phyloP scores from a whole-genome alignment of 2,797 vertebrate species.

The Parambassis ranga region DNA sequence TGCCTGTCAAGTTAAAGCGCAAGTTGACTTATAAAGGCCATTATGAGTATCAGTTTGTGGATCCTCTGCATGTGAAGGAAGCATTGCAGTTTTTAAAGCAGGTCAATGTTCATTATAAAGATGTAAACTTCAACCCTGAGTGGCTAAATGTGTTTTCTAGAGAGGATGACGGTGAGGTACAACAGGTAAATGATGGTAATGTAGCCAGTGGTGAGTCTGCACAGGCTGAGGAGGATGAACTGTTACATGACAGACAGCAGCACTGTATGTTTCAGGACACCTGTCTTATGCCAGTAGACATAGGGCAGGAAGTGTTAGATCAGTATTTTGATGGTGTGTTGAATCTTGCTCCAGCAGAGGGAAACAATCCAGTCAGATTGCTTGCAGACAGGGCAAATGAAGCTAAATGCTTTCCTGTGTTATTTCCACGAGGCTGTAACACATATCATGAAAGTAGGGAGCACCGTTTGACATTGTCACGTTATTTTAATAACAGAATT shows the following conservation, averaged over 20 bases:
- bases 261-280: not conserved
- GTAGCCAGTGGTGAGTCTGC: too few relatives aligned
- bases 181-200: too few relatives aligned
- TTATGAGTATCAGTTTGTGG: not conserved
- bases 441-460: not conserved
- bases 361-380: not conserved
- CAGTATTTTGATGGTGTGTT: not conserved
- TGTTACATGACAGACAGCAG: not conserved
- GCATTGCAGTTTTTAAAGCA: not conserved
- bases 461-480: not conserved
- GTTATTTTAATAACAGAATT: not conserved
- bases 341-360: not conserved
- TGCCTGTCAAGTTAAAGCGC: not conserved
- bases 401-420: not conserved
- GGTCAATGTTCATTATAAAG: not conserved
- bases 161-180: not conserved
- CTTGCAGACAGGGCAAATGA: not conserved
- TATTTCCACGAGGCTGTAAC: not conserved
- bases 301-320: not conserved
- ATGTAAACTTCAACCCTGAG: not conserved
- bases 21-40: not conserved
- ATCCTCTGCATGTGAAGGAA: not conserved
- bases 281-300: not conserved
- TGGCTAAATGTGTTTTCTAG: not conserved
- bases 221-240: too few relatives aligned